A percentile compares a stretch with the other conserved stretches of the same genome.
phyloP scores from a whole-genome alignment of 2,797 vertebrate genomes.

The Amblyraja radiata region DNA sequence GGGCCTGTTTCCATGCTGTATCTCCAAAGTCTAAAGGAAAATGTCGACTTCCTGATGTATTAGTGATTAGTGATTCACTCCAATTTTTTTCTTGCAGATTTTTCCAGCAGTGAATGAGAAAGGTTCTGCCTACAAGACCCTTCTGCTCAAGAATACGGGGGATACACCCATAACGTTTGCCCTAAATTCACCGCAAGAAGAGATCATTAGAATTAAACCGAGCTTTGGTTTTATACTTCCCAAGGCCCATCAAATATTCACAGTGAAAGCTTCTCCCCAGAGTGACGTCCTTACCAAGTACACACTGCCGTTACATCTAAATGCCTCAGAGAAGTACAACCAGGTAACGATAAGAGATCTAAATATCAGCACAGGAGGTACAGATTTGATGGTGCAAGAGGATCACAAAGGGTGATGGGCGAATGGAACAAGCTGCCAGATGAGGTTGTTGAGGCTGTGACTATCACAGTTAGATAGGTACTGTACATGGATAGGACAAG shows the following conservation, averaged over 20 bases:
- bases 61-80: background rate
- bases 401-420: no score
- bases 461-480: no score
- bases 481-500: no score
- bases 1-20: no score
- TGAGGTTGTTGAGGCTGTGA: no score
- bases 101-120: constrained; percentile 65
- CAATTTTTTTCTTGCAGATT: constrained; percentile 53
- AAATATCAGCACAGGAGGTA: background rate
- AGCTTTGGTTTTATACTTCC: constrained; percentile 64
- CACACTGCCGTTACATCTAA: constrained; percentile 66
- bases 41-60: background rate
- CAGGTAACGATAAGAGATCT: constrained; percentile 58
- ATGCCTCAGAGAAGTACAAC: constrained; percentile 60
- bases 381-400: background rate
- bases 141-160: constrained; percentile 72
- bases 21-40: no score
- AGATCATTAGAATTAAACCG: constrained; percentile 62
- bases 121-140: constrained; percentile 57
- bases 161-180: constrained; percentile 66
- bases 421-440: no score
- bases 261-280: constrained; percentile 62
- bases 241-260: constrained; percentile 72
- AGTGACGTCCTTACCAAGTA: constrained; percentile 56
- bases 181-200: constrained; percentile 52